Evolutionary conservation across 2,888 invertebrate genomes (phyloP), one percentile per base, ranked within the genome.

Genomic region (Muschampia plurimacula): DNA sequence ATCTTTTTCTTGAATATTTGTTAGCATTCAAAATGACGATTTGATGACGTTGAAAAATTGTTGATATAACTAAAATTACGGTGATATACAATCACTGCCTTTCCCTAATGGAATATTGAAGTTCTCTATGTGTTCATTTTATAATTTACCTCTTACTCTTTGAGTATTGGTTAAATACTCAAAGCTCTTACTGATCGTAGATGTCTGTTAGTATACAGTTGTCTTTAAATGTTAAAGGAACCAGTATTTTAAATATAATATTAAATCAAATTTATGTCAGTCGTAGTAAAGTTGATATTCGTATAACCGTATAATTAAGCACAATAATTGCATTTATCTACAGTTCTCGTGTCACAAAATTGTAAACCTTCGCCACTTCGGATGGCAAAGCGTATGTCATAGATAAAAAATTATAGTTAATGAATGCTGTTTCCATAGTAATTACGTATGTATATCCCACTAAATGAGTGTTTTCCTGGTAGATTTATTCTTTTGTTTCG

Each of bases 241-340:
- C 57, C 68, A 69, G 69, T 69, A 69, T 69, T 64, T 64, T n/a
- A 44, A 64, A 32, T 32, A 36, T 69, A 69, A 39, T 63, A 8
- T 2, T 46, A 15, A 52, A 41, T 9, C 10, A 63, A 52, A 39
- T 36, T 13, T n/a, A 64, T 69, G 39, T 63, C 63, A 44, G 10
- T 49, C 49, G 52, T 63, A 57, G 57, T 57, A 32, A 36, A 64
- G 69, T 69, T 41, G 69, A 62, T 60, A 46, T 62, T 68, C 39
- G 6, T 52, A 52, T 55, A 15, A 69, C 63, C 55, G 52, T 69
- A 64, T 69, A 46, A 78, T 77, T 77, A 67, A 84, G 91, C 91
- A 90, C 91, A 90, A 89, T 81, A 76, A 80, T 79, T 84, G 90
- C 89, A 90, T 90, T 90, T 90, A 89, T 81, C 78, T 81, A 70